Evolutionary conservation across 2,113 vertebrate genomes (phyloP).

Genomic region (Pterocles gutturalis): DNA sequence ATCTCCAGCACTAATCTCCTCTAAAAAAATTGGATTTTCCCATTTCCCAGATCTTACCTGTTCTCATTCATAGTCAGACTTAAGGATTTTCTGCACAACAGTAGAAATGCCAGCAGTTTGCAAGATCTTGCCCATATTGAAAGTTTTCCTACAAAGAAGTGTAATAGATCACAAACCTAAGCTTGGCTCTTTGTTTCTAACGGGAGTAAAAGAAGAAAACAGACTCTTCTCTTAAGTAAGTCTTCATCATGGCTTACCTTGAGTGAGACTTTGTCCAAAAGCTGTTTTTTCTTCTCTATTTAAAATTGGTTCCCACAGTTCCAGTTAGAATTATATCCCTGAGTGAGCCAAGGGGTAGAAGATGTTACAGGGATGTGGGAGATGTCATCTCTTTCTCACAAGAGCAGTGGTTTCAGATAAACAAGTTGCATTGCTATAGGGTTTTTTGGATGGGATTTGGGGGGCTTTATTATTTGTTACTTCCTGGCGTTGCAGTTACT

Average conservation of each 20-base stretch:
- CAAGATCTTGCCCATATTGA: neutral
- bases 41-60: rapidly evolving
- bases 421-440: neutral
- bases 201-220: neutral
- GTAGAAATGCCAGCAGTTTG: neutral
- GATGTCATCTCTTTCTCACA: neutral
- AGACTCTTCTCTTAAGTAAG: neutral
- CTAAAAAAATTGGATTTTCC: neutral
- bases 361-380: neutral
- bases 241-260: neutral
- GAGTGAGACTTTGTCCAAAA: neutral
- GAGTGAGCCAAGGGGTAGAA: neutral
- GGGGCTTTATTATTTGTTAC: neutral
- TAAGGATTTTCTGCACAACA: neutral
- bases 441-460: rapidly evolving
- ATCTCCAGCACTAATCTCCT: neutral
- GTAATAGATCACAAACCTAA: neutral
- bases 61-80: neutral
- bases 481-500: neutral
- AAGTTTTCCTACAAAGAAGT: neutral
- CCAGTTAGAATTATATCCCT: neutral
- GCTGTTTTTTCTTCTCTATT: neutral
- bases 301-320: neutral
- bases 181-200: neutral
- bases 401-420: neutral